Base-by-base conservation (phyloP, 2,888 invertebrate species). In the Pterostichus niger region DNA sequence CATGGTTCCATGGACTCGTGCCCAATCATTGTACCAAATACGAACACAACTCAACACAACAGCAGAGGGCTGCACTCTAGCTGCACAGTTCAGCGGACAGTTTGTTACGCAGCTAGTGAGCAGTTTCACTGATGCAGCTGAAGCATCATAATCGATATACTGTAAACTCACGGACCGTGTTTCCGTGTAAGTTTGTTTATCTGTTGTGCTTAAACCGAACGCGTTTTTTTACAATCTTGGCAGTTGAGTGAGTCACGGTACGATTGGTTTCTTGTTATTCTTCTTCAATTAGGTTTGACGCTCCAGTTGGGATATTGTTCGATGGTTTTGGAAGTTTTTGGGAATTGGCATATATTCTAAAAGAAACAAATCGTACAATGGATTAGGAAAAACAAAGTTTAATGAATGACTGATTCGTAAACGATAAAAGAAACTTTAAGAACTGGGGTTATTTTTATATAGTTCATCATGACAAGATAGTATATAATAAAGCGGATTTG, bases 181-280 rank as follows among this genome's bases (percentile, higher is more conserved):
- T 71, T 71, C 68, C 68, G 68, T 71, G 44, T 44, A 71, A 75
- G 75, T 75, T 75, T 75, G 75, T 75, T 75, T 75, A 71, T 71
- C 68, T 71, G 68, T 40, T 71, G n/a, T 71, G 68, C 44, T 71
- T 71, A 44, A 71, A 71, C 68, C 13, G 9, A 71, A 71, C 24
- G 49, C 54, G 73, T 73, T 46, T 73, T 24, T 75, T 35, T 49
- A 49, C 11, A 46, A 33, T n/a, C 15, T 6, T 17, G 10, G 17
- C 49, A 17, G 64, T 64, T 64, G 35, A 31, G 10, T 54, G 52
- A 1, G 17, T 15, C 68, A 44, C 31, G 40, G 40, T 71, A 17
- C 11, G 31, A 40, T 44, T 24, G 49, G 52, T 52, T 49, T 68
- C 13, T 11, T 33, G 5, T 7, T 46, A 73, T 75, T 75, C 54